These are phyloP conservation scores for Takifugu flavidus DNA, from an alignment of 2,113 vertebrate genomes.

Conservation along the genomic window DNA sequence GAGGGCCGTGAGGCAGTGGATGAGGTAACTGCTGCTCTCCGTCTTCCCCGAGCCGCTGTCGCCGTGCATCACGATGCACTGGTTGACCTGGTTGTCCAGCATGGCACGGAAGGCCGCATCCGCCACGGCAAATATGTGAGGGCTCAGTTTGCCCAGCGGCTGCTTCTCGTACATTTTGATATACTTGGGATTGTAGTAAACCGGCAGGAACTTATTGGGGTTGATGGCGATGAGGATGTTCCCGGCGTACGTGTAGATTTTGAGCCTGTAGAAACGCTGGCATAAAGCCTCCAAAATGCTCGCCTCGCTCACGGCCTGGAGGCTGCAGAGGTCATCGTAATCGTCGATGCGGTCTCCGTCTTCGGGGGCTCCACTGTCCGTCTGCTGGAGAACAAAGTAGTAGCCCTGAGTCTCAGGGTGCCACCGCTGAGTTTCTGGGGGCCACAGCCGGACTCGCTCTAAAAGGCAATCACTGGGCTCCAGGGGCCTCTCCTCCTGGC, in stretches of 20 bases:
- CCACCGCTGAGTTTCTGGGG: slow-evolving; percentile 76
- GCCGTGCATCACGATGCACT: slow-evolving; percentile 91
- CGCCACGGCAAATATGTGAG: slow-evolving; percentile 92
- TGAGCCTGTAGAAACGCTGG: slow-evolving; percentile 81
- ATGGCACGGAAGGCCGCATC: slow-evolving; percentile 87
- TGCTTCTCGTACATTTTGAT: slow-evolving; percentile 94
- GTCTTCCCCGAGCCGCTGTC: slow-evolving; percentile 95
- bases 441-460: slow-evolving; percentile 85
- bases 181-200: slow-evolving; percentile 96
- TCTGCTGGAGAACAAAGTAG: slow-evolving; percentile 84
- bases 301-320: slow-evolving; percentile 79
- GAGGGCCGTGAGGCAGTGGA: slow-evolving; percentile 92
- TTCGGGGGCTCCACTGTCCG: slow-evolving; percentile 57
- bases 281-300: slow-evolving; percentile 78
- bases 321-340: slow-evolving; percentile 84
- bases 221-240: slow-evolving; percentile 92
- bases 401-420: slow-evolving; percentile 81
- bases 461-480: slow-evolving; percentile 76
- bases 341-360: slow-evolving; percentile 63
- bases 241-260: slow-evolving; percentile 90
- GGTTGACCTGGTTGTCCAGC: slow-evolving; percentile 82
- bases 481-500: slow-evolving; percentile 79
- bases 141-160: slow-evolving; percentile 86
- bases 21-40: slow-evolving; percentile 91
- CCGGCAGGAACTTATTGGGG: slow-evolving; percentile 91